Evolutionary conservation across 1,140 invertebrate species (phyloP).

Genomic region (Harlomillsia oculata): DNA sequence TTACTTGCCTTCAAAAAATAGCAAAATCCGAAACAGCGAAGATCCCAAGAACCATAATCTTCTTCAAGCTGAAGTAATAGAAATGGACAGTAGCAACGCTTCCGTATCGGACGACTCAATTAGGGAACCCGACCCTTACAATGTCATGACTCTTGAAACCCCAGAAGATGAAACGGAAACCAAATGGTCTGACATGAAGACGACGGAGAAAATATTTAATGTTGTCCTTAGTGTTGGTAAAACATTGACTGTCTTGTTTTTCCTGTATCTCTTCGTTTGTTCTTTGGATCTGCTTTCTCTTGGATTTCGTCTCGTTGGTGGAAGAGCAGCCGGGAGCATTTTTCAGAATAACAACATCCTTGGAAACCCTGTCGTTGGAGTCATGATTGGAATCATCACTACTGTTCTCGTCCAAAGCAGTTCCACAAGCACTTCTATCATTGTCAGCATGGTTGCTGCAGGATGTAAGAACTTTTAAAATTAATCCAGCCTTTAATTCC

Average conservation of each 20-base stretch:
- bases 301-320: constrained; percentile 49
- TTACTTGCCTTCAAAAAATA: too few species aligned
- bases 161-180: not conserved
- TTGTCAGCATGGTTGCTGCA: constrained; percentile 52
- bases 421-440: constrained; percentile 52
- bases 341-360: constrained; percentile 45
- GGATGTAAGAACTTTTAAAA: constrained; percentile 41
- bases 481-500: not conserved
- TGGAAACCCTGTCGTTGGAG: constrained; percentile 46
- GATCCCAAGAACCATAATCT: too few species aligned
- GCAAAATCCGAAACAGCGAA: too few species aligned
- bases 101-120: too few species aligned
- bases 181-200: not conserved
- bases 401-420: constrained; percentile 54
- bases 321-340: constrained; percentile 40
- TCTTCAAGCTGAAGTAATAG: too few species aligned
- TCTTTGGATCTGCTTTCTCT: constrained; percentile 48
- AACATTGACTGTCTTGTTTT: constrained; percentile 38
- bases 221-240: constrained; percentile 30
- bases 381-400: constrained; percentile 51
- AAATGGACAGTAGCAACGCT: too few species aligned
- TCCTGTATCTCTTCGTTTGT: constrained; percentile 51
- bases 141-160: too few species aligned
- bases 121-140: too few species aligned
- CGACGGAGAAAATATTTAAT: not conserved